Base-by-base conservation (phyloP, 1,140 invertebrate species). In the Drosophila parvula region DNA sequence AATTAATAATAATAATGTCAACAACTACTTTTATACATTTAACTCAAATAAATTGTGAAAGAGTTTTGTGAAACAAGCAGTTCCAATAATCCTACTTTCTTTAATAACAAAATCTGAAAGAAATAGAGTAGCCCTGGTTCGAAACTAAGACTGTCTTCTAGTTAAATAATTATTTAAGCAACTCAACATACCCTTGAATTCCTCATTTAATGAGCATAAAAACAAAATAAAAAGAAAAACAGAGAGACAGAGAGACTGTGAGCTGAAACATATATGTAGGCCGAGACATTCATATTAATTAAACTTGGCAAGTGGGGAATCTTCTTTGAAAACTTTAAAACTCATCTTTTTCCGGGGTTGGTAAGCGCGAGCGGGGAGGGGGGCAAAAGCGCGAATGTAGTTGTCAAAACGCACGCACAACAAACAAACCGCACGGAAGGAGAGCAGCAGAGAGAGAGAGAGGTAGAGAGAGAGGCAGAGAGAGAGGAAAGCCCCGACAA, bases 391-490 rank as follows among this genome's bases (percentile, higher is more conserved):
- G 64, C 38, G 51, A 69, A 69, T 69, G 76, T 69, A 67, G 65
- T 69, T 75, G 74, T 61, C 62, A 80, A 69, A 53, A 50, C 48
- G 59, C 78, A 80, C 73, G 81, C 81, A 78, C 70, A 65, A 51
- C 48, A 58, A 60, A 81, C 48, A 71, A 70, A 67, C 63, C 57
- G 58, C 65, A 55, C 22, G 47, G 18, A 28, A 43, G 41, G 41
- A 48, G 36, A 60, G 48, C 18, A n/a, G 44, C 18, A n/a, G 44
- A 50, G 58, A 43, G 57, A 47, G 16, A 27, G 45, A 38, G 38
- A 27, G 30, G n/a, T 8, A 30, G 11, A 40, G 5, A 4, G 3
- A 44, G 56, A 56, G n/a, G 27, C 40, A 30, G 55, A 51, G 61
- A 59, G 34, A 32, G 51, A 47, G 59, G 18, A 45, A 57, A 53